Evolutionary conservation across 2,888 invertebrate species (phyloP), one percentile per base, ranked within the genome.

Genomic region (Danaus chrysippus): DNA sequence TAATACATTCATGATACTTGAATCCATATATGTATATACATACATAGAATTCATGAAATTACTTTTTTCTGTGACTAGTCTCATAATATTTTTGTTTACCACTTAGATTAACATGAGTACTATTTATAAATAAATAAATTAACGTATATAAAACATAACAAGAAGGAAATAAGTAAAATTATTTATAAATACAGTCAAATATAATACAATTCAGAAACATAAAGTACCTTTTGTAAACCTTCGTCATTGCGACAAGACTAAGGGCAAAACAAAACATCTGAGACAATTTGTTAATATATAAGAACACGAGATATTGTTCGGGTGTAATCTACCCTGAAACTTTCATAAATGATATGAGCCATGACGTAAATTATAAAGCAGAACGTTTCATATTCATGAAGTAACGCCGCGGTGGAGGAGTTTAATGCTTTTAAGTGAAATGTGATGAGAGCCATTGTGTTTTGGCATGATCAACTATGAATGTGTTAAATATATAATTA

Each of bases 341-440:
- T 63, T 63, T 66, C 57, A 63, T 73, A 74, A 77, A 75, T 70
- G 71, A 70, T 67, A 68, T 70, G 72, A 73, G 75, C 77, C 74
- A 73, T 73, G 70, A 73, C 70, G 71, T 70, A 71, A 74, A 76
- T 76, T 75, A 70, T 72, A 69, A 68, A 71, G 65, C 65, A 54
- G 61, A 64, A 69, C 70, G 69, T 73, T 77, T 70, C 68, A 72
- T 72, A 75, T 76, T 77, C 74, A 75, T 75, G 71, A 70, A 69
- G 67, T 69, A 64, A 68, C 61, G 67, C 63, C 62, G 66, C 64
- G 66, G 62, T 66, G 65, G 71, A 71, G 64, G 68, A 70, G 69
- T 70, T 71, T 71, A 71, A 74, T 74, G 72, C 70, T 74, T 70
- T 68, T 73, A 70, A 74, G 71, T 71, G 72, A 70, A 71, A 70